Percentiles rank a stretch among this genome's conserved stretches.
These are phyloP conservation scores for Drosophila chauvacae DNA, from an alignment of 1,140 invertebrate species.

Conservation along the genomic window DNA sequence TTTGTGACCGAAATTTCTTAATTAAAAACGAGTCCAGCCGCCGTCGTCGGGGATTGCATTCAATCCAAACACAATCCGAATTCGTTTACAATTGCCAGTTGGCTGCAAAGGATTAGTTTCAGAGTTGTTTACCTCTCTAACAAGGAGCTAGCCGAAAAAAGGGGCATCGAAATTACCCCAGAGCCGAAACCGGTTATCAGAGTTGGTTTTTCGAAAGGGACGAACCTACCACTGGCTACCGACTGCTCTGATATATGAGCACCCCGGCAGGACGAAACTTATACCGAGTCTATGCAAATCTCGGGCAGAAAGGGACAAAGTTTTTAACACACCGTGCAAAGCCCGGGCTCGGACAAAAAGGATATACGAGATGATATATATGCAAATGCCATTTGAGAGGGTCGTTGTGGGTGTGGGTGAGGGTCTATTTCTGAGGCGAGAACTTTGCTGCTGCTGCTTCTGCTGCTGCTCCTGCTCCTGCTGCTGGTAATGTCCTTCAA, in stretches of 20 bases:
- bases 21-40: slow-evolving; percentile 55
- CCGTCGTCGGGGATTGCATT: slow-evolving; percentile 15
- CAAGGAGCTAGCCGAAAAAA: slow-evolving; percentile 28
- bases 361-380: slow-evolving; percentile 75
- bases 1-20: slow-evolving; percentile 50
- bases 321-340: slow-evolving; percentile 66
- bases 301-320: slow-evolving; percentile 56
- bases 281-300: slow-evolving; percentile 45
- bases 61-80: slow-evolving; percentile 51
- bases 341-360: slow-evolving; percentile 56
- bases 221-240: slow-evolving; percentile 11
- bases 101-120: slow-evolving; percentile 52
- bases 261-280: slow-evolving; percentile 16
- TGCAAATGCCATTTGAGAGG: slow-evolving; percentile 63
- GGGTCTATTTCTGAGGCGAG: slow-evolving; percentile 42
- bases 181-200: slow-evolving; percentile 63
- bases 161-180: slow-evolving; percentile 38
- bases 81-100: slow-evolving; percentile 57
- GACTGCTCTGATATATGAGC: slow-evolving; percentile 48
- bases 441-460: slow-evolving; percentile 55
- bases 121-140: slow-evolving; percentile 56
- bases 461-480: slow-evolving; percentile 53
- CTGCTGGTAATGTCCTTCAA: slow-evolving; percentile 75
- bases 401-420: slow-evolving; percentile 8
- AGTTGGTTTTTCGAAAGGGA: slow-evolving; percentile 32